phyloP scores from a whole-genome alignment of 1,140 invertebrate genomes.

The Hyles vespertilio region DNA sequence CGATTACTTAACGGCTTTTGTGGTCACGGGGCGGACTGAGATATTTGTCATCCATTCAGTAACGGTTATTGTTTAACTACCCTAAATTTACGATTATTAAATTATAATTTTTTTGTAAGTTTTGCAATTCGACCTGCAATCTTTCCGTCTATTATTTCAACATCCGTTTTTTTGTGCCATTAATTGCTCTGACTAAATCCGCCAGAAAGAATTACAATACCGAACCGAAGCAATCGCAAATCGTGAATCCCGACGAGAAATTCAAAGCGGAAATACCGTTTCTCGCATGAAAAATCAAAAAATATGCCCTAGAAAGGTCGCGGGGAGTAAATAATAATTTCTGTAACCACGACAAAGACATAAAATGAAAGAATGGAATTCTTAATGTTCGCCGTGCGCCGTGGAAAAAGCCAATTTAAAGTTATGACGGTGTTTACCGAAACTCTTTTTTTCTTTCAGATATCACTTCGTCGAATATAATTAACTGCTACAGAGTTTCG shows the following conservation, averaged over 20 bases:
- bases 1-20: too few relatives aligned
- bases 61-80: too few relatives aligned
- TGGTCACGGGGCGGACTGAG: too few relatives aligned
- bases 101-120: too few relatives aligned
- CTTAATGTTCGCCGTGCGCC: slow-evolving; percentile 32
- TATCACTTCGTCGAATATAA: slow-evolving; percentile 55
- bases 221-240: neutral
- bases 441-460: slow-evolving; percentile 50
- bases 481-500: slow-evolving; percentile 45
- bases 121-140: too few relatives aligned
- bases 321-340: slow-evolving; percentile 12
- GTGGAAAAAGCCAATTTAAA: slow-evolving; percentile 63
- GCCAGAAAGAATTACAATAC: neutral
- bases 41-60: too few relatives aligned
- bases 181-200: too few relatives aligned
- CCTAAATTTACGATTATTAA: too few relatives aligned
- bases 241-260: neutral
- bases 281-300: slow-evolving; percentile 7
- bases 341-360: slow-evolving; percentile 4
- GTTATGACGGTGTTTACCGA: slow-evolving; percentile 55
- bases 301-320: slow-evolving; percentile 3
- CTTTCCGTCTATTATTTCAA: too few relatives aligned
- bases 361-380: slow-evolving; percentile 13
- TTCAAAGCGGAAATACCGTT: slow-evolving; percentile 1
- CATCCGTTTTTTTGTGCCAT: too few relatives aligned